phyloP scores from a whole-genome alignment of 1,140 invertebrate species.

The Megathymus violae region DNA sequence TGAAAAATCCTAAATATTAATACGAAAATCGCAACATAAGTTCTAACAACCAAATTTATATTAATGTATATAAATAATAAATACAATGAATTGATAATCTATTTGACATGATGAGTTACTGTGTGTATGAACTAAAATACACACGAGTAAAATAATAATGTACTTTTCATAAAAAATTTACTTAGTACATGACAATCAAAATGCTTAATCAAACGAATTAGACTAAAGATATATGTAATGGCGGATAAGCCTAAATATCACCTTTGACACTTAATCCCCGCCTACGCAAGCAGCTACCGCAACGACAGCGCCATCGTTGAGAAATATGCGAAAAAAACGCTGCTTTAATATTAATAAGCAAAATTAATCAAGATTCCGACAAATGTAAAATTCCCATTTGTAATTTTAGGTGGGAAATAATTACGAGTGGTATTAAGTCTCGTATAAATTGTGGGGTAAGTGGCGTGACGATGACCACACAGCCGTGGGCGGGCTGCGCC shows the following conservation, averaged over 20 bases:
- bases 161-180: too few relatives aligned
- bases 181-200: too few relatives aligned
- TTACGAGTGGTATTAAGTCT: conserved; percentile 65
- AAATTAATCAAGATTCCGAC: not conserved
- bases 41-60: too few relatives aligned
- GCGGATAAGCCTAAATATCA: conserved; percentile 14
- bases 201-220: too few relatives aligned
- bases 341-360: not conserved
- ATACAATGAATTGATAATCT: too few relatives aligned
- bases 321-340: not conserved
- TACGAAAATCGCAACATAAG: too few relatives aligned
- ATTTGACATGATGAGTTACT: too few relatives aligned
- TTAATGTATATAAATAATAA: too few relatives aligned
- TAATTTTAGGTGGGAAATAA: conserved; percentile 52
- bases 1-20: too few relatives aligned
- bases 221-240: not conserved
- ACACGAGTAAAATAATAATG: too few relatives aligned
- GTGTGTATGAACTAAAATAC: too few relatives aligned
- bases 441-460: conserved; percentile 70
- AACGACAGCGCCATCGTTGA: conserved; percentile 3
- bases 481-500: conserved; percentile 68
- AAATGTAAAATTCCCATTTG: conserved; percentile 33
- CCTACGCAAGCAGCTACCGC: conserved; percentile 19
- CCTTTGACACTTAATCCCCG: conserved; percentile 25
- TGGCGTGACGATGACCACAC: conserved; percentile 61